Evolutionary conservation across 37 sponge, comb jelly and placozoan species (phyloP), one percentile per base, ranked within the genome.

Genomic region (Spongilla lacustris): DNA sequence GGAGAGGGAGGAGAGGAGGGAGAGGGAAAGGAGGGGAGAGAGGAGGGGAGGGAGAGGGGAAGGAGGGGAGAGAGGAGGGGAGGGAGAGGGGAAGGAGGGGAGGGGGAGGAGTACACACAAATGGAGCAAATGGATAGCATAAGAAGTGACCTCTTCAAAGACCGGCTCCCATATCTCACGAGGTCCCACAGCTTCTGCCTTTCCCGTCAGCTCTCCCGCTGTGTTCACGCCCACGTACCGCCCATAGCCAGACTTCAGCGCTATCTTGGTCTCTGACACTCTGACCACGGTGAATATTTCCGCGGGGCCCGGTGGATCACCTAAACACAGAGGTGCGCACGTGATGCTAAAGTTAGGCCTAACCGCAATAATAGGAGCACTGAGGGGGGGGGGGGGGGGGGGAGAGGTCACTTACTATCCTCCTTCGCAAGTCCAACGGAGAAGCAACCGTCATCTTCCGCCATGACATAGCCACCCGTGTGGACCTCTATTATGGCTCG

Each of bases 111-210:
- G 75, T n/a, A 74, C 23, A 31, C 36, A 23, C 19, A 8, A 24
- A 31, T 33, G 24, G 21, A 33, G n/a, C n/a, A n/a, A n/a, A n/a
- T n/a, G n/a, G 41, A 41, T 6, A 41, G 3, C 41, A 17, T 38
- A 82, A 17, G 11, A 23, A 41, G 74, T 26, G 0, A 95, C 95
- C 50, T 92, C 90, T 69, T 95, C 89, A 87, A 95, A 95, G 21
- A 95, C 89, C 26, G 90, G 90, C 36, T 95, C 95, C 95, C 95
- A 95, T 38, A 66, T 82, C 78, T 95, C 95, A 37, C 95, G 66
- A 0, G 84, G 87, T 29, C 87, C 95, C 37, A 92, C 80, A 13
- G 95, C 95, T 34, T 95, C 95, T 66, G 90, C 76, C 30, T 86
- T 72, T 23, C 95, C 95, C 9, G 73, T 46, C 74, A 95, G 81